Percentiles rank a stretch among this genome's conserved stretches.
These are phyloP conservation scores for Rhizoglyphus robini DNA, from an alignment of 1,140 invertebrate genomes.

Conservation along the genomic window DNA sequence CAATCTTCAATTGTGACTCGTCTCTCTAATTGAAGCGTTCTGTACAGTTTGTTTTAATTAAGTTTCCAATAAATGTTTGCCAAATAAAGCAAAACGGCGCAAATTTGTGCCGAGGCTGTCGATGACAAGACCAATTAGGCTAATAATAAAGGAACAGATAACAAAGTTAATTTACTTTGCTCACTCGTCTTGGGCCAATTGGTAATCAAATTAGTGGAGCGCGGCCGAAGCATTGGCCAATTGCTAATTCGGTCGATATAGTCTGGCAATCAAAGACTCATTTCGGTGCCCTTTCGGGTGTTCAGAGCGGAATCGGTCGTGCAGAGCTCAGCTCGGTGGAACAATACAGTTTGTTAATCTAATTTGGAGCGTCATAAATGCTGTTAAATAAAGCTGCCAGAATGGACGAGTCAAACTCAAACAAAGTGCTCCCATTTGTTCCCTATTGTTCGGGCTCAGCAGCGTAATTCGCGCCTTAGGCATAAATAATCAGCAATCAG, in stretches of 20 bases:
- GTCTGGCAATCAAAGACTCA: conserved; percentile 9
- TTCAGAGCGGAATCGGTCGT: too few relatives aligned
- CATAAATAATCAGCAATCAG: conserved; percentile 18
- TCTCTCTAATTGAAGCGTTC: neutral
- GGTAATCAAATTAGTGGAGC: conserved; percentile 2
- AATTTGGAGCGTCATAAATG: conserved; percentile 14
- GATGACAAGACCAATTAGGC: conserved; percentile 10
- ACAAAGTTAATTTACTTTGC: conserved; percentile 14
- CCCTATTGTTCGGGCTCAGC: neutral
- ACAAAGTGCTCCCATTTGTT: conserved; percentile 1
- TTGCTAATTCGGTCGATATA: neutral
- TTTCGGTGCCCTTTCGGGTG: neutral
- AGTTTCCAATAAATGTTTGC: conserved; percentile 3
- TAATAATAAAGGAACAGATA: neutral
- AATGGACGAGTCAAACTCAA: conserved; percentile 11
- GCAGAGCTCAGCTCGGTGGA: too few relatives aligned
- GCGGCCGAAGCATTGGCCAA: neutral
- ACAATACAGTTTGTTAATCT: too few relatives aligned
- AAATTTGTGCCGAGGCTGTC: neutral
- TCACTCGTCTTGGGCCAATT: neutral
- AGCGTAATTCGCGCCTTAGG: conserved; percentile 15
- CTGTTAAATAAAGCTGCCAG: conserved; percentile 8
- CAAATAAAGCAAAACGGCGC: conserved; percentile 10
- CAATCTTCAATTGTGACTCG: neutral
- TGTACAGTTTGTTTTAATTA: neutral